Evolutionary conservation across 2,113 vertebrate genomes (phyloP), one percentile per base, ranked within the genome.

Genomic region (Prunella fulvescens): DNA sequence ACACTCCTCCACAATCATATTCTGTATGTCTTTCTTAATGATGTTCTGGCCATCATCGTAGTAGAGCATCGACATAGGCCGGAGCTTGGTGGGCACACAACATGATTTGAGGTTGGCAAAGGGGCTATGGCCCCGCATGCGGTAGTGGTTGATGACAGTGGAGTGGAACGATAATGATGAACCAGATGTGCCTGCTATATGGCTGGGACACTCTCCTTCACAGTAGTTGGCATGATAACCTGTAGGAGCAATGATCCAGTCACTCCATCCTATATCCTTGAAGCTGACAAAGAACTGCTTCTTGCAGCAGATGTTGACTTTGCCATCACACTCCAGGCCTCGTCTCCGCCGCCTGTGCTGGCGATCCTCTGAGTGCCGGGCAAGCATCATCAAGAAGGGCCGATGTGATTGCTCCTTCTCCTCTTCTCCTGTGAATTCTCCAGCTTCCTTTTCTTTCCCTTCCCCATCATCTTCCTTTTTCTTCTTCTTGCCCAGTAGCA

Each of bases 1-100:
- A 64, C 99, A 99, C 96, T 99, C 99, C 95, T 99, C 99, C 97
- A 99, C 99, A 42, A 99, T 99, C 99, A 99, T 99, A 95, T 99
- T 99, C 97, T 99, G 99, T 92, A 99, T 99, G 98, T 99, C 99
- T 97, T 99, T 99, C 96, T 99, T 99, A 93, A 99, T 99, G 95
- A 99, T 99, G 98, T 99, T 99, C 86, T 99, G 99, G 93, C 99
- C 99, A 67, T 99, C 99, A 4, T 99, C 99, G 7, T 99, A 99
- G 97, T 99, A 99, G 40, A 99, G 97, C 99, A 99, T 99, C 94
- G 99, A 99, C 99, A 99, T 99, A 92, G 99, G 99, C n/a, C 99
- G 98, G 93, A 99, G 98, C 94, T 99, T 98, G 29, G 99, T 99
- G 90, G 99, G 99, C 64, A 99, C 99, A 40, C 99, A 99, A 89